Conservation (phyloP, 2,113 vertebrate genomes). For the Genyomyrus donnyi region DNA sequence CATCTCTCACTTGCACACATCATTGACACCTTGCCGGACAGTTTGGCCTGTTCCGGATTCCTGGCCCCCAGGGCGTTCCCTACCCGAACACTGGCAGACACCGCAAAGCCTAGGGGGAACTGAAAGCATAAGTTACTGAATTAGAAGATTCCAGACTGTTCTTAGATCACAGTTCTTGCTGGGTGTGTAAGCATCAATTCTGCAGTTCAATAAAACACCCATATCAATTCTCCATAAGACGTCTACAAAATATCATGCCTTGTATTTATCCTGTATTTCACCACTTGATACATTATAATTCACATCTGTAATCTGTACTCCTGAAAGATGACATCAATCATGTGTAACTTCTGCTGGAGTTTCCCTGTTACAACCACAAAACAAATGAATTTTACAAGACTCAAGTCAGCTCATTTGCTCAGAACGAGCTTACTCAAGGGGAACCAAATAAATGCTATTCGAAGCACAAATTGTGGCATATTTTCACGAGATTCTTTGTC, state of each 20-base stretch:
- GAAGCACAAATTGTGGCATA: neutral
- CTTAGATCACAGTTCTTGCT: neutral
- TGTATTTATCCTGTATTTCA: neutral
- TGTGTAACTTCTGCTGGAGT: neutral
- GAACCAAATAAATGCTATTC: neutral
- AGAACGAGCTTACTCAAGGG: neutral
- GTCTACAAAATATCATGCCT: neutral
- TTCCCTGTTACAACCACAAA: neutral
- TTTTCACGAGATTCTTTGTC: neutral
- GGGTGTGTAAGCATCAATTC: neutral
- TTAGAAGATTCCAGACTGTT: neutral
- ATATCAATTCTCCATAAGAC: neutral
- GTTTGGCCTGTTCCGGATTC: conserved; percentile 59
- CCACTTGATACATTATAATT: neutral
- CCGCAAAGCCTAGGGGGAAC: conserved; percentile 70
- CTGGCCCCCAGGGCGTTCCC: conserved; percentile 77
- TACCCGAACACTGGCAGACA: conserved; percentile 67
- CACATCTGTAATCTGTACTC: neutral
- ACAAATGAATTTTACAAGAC: neutral
- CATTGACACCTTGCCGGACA: conserved; percentile 59
- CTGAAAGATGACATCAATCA: neutral
- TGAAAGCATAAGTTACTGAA: conserved; percentile 33
- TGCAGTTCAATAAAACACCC: neutral
- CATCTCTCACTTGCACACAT: conserved; percentile 59
- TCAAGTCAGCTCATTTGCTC: neutral